These are phyloP conservation scores for Tragelaphus scriptus DNA, from an alignment of 2,113 vertebrate genomes.

Conservation along the genomic window DNA sequence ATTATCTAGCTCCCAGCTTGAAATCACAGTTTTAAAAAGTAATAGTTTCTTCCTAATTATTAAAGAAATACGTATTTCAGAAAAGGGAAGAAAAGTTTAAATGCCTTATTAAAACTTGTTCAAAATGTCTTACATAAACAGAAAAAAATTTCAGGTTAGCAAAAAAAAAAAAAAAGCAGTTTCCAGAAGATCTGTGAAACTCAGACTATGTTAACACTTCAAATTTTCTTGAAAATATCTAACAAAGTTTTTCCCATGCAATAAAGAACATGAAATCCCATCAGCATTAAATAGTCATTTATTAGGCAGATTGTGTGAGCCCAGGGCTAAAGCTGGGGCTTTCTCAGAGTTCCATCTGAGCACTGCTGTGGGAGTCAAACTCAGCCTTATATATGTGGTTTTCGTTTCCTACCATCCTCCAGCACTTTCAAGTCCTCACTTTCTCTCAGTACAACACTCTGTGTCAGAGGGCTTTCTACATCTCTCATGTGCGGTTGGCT, in stretches of 20 bases:
- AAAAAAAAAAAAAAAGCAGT: background rate
- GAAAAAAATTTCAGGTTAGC: constrained; percentile 40
- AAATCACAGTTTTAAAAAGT: constrained; percentile 46
- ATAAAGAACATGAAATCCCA: background rate
- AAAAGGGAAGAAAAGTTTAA: constrained; percentile 53
- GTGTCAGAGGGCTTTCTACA: background rate
- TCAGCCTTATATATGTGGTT: background rate
- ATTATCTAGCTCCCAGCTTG: constrained; percentile 59
- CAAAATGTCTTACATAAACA: constrained; percentile 60
- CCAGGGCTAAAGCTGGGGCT: fast-evolving
- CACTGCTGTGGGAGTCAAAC: fast-evolving
- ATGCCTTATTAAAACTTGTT: constrained; percentile 66
- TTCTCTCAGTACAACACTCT: background rate
- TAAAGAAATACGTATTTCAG: constrained; percentile 53
- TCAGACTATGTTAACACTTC: background rate
- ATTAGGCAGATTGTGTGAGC: background rate
- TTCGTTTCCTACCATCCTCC: background rate
- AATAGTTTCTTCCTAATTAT: constrained; percentile 65
- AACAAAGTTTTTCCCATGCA: background rate
- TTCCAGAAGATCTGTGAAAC: constrained; percentile 14
- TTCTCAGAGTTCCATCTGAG: background rate
- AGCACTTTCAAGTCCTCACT: background rate
- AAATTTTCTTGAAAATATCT: background rate
- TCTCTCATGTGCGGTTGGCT: background rate
- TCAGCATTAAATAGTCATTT: background rate